phyloP scores from a whole-genome alignment of 2,113 vertebrate genomes.

The Campylorhamphus procurvoides region DNA sequence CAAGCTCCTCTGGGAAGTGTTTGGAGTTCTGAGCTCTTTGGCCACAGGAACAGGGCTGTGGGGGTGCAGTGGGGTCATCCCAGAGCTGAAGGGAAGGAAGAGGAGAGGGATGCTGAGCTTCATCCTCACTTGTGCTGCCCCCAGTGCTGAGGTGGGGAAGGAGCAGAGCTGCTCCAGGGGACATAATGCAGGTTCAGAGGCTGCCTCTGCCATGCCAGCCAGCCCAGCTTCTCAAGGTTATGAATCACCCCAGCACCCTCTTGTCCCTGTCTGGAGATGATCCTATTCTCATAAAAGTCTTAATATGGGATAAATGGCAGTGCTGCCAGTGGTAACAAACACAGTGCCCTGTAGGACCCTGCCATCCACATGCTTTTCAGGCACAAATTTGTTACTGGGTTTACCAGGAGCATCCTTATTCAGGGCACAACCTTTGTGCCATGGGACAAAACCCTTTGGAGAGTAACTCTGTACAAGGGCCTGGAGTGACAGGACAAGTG shows the following conservation, averaged over 20 bases:
- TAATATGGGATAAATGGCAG: neutral
- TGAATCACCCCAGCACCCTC: neutral
- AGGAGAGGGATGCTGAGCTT: neutral
- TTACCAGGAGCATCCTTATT: neutral
- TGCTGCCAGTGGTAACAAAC: neutral
- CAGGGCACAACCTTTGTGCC: neutral
- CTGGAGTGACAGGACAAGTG: neutral
- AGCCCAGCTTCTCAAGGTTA: neutral
- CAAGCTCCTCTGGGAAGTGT: neutral
- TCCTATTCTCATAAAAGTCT: neutral
- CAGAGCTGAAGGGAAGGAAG: neutral
- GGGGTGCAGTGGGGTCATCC: accelerated
- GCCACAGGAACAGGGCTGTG: accelerated
- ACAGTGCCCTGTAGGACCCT: neutral
- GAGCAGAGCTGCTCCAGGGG: neutral
- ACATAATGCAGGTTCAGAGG: neutral
- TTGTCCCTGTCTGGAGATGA: neutral
- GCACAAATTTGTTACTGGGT: neutral
- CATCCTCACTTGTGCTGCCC: neutral
- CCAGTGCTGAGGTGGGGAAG: neutral
- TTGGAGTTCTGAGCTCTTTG: neutral
- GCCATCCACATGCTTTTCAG: neutral
- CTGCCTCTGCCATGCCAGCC: neutral
- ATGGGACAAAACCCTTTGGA: neutral
- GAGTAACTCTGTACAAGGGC: neutral